phyloP scores from a whole-genome alignment of 2,888 invertebrate genomes.

The Conchocele bisecta region DNA sequence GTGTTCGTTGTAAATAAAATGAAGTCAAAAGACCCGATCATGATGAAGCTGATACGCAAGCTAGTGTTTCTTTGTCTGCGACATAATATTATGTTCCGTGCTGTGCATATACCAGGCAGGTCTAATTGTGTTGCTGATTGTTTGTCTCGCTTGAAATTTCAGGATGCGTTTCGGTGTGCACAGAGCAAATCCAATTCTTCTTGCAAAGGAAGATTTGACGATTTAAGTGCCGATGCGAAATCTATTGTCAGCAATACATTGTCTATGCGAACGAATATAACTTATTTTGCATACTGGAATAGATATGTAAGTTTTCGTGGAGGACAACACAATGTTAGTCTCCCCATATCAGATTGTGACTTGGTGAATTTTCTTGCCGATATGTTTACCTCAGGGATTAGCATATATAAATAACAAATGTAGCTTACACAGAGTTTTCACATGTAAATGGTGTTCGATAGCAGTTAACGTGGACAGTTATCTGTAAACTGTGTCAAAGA shows the following conservation, averaged over 20 bases:
- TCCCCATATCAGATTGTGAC: too few relatives aligned
- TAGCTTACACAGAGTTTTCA: too few relatives aligned
- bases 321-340: too few relatives aligned
- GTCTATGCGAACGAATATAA: not conserved
- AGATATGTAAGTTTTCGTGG: too few relatives aligned
- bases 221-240: not conserved
- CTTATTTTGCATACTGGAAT: too few relatives aligned
- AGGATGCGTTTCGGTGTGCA: constrained; percentile 31
- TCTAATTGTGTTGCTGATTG: constrained; percentile 16
- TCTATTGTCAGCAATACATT: not conserved
- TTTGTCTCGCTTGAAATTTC: constrained; percentile 29
- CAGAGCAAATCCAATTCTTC: not conserved
- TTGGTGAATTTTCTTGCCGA: too few relatives aligned
- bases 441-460: too few relatives aligned
- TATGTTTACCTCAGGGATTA: too few relatives aligned
- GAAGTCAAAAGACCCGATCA: constrained; percentile 4
- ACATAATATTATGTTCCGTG: constrained; percentile 15
- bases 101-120: constrained; percentile 34
- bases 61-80: constrained; percentile 12
- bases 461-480: too few relatives aligned
- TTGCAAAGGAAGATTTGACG: not conserved
- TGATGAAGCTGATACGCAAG: constrained; percentile 30
- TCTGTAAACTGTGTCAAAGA: too few relatives aligned
- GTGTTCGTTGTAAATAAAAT: constrained; percentile 35
- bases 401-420: too few relatives aligned